These are phyloP conservation scores for Cremastobaeus sp. DNA, from an alignment of 2,888 invertebrate genomes.

Conservation along the genomic window DNA sequence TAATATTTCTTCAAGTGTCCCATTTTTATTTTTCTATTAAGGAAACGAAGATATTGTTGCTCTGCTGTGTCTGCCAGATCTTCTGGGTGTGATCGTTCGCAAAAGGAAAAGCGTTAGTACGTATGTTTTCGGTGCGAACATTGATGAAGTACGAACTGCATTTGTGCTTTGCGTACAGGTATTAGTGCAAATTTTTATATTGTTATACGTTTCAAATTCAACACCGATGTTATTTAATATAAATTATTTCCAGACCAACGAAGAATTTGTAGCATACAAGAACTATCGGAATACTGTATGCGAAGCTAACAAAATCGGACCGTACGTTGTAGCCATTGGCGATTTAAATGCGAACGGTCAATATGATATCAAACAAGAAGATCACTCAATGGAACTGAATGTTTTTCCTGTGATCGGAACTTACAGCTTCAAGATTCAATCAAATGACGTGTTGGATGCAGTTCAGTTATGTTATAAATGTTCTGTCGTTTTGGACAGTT, in stretches of 20 bases:
- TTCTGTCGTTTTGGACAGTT: no score
- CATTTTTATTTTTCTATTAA: constrained; percentile 8
- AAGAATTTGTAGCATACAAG: not conserved
- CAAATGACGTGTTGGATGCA: no score
- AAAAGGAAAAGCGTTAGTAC: constrained; percentile 9
- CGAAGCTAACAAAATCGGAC: not conserved
- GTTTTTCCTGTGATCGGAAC: no score
- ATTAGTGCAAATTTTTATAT: not conserved
- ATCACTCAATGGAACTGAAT: no score
- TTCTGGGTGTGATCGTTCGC: constrained; percentile 5
- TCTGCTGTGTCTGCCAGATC: constrained; percentile 3
- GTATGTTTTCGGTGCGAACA: not conserved
- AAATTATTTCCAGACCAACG: constrained; percentile 1
- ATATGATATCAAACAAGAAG: no score
- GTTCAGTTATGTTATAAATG: no score
- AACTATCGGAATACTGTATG: not conserved
- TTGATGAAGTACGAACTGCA: constrained; percentile 16
- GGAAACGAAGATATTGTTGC: constrained; percentile 9
- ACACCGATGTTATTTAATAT: no score
- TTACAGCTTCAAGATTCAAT: no score
- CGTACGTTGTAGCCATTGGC: not conserved
- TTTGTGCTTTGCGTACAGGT: constrained; percentile 9
- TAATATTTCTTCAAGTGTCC: no score
- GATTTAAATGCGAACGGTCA: not conserved
- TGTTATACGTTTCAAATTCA: not conserved